phyloP scores from a whole-genome alignment of 2,113 vertebrate genomes.

The Arothron firmamentum region DNA sequence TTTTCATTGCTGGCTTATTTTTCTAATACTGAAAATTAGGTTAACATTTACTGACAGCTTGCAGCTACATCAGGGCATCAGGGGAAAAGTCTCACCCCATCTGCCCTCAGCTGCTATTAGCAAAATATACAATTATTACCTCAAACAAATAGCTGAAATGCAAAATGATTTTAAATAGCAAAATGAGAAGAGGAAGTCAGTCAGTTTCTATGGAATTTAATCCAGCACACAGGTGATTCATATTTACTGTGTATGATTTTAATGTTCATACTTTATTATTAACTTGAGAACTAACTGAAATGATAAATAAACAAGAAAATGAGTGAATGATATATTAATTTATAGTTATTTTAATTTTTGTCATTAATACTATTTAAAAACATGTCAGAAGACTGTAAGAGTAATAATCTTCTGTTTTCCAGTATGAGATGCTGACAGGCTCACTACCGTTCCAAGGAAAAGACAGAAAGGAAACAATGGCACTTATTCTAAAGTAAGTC shows the following conservation, averaged over 20 bases:
- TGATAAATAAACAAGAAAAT: too few species aligned
- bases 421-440: slow-evolving; percentile 99
- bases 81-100: slow-evolving; percentile 11
- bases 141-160: not conserved
- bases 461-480: slow-evolving; percentile 98
- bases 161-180: not conserved
- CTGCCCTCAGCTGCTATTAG: slow-evolving; percentile 15
- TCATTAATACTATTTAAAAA: too few species aligned
- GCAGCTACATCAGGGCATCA: slow-evolving; percentile 30
- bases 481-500: slow-evolving; percentile 96
- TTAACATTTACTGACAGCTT: slow-evolving; percentile 44
- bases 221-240: too few species aligned
- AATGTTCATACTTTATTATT: too few species aligned
- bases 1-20: slow-evolving; percentile 48
- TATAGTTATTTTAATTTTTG: too few species aligned
- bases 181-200: not conserved
- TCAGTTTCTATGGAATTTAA: too few species aligned
- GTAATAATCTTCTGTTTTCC: slow-evolving; percentile 30
- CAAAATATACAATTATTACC: slow-evolving; percentile 7
- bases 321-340: too few species aligned
- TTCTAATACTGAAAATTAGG: slow-evolving; percentile 44
- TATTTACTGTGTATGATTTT: too few species aligned
- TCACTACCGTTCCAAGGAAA: slow-evolving; percentile 96
- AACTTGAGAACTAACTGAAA: too few species aligned
- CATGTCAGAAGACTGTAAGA: too few species aligned